Base-by-base conservation (phyloP, 2,888 invertebrate genomes). In the Leucophenga maculata region DNA sequence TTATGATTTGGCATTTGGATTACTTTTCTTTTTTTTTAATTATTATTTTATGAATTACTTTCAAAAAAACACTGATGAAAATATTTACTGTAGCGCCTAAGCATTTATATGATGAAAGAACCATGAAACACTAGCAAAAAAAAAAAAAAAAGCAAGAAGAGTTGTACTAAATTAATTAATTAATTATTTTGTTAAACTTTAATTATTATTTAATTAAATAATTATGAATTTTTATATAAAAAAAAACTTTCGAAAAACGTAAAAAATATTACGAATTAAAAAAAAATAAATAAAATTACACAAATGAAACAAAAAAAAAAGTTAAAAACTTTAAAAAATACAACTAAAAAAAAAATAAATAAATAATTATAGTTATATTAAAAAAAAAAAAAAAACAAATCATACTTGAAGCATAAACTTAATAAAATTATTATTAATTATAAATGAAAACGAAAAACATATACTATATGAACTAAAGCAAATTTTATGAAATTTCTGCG, bases 41-140 rank as follows among this genome's bases (percentile, higher is more conserved):
- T 26, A 26, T 26, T 26, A 26, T 26, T 26, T n/a, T n/a, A n/a
- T 26, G 26, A 26, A 26, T 26, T 26, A 26, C 26, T 26, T 26
- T 11, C 39, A 39, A 39, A 11, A 6, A 8, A 11, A 55, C 18
- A 18, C 22, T 4, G 0, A 11, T 55, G 4, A 55, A 55, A 22
- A 55, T 55, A 55, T 11, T 22, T 55, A 13, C 18, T 55, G 14
- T 55, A 55, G 55, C 60, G 39, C 60, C 60, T 44, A 67, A 50
- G 52, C 32, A 65, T 50, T 32, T 65, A 50, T 31, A n/a, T 18
- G 14, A 46, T 16, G 13, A 46, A 14, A n/a, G 32, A 16, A 59
- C 59, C 13, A 67, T n/a, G 44, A 60, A 70, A 31, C n/a, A 67
- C 62, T 66, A 46, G 70, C 64, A 68, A 48, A 39, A 66, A n/a